Conservation (phyloP, 2,113 vertebrate species). For the Cephalopterus ornatus region DNA sequence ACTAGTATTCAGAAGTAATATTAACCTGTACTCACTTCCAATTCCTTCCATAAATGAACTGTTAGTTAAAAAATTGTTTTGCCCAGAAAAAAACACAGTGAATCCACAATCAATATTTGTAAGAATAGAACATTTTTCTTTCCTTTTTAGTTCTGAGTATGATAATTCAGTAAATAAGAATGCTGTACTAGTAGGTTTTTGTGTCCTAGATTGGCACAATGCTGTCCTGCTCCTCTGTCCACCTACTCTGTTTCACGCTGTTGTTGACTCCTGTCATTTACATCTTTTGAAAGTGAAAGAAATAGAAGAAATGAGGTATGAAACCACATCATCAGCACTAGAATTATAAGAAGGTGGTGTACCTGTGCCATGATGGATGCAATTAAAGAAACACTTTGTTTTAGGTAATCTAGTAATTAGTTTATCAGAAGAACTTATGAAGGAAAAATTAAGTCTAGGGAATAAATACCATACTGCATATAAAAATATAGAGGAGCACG, state of each 20-base stretch:
- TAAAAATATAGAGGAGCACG: not conserved
- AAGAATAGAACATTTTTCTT: not conserved
- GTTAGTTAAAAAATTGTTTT: not conserved
- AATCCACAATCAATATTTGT: not conserved
- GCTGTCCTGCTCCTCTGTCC: not conserved
- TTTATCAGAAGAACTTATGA: not conserved
- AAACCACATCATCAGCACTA: not conserved
- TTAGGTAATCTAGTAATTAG: not conserved
- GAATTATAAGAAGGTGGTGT: not conserved
- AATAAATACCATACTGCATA: not conserved
- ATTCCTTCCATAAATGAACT: not conserved
- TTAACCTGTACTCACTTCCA: not conserved
- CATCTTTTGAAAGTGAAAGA: not conserved
- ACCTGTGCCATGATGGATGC: not conserved
- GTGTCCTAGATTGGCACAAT: not conserved
- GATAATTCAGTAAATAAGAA: not conserved
- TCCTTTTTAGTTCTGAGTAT: not conserved
- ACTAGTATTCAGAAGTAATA: not conserved
- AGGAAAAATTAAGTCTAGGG: not conserved
- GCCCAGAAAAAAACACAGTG: not conserved
- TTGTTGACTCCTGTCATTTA: not conserved
- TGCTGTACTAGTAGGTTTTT: rapidly evolving
- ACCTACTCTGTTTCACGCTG: not conserved
- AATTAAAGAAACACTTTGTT: not conserved
- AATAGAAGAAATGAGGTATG: not conserved